Evolutionary conservation across 2,113 vertebrate genomes (phyloP), one percentile per base, ranked within the genome.

Genomic region (Pomatorhinus ruficollis): DNA sequence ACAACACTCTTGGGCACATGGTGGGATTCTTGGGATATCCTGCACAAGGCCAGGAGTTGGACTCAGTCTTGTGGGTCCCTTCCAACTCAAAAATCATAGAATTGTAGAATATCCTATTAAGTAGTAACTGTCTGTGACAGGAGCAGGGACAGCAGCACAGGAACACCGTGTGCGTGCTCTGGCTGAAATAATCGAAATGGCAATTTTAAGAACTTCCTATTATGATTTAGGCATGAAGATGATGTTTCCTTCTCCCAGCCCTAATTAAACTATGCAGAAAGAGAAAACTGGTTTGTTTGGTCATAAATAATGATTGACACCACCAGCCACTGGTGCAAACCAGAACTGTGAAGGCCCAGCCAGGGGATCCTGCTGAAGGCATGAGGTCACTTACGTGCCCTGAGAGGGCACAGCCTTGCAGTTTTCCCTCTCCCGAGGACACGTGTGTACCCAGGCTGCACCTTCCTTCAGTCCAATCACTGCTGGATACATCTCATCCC

Each of bases 381-480:
- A 7, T 0, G 8, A 27, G 19, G 25, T 50, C n/a, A 8, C 20
- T 21, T 28, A 4, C 0, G 0, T 5, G 15, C 25, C 37, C 49
- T 1, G 0, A 22, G 28, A 10, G 6, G 7, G 10, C 22, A 10
- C 6, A 53, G 75, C 23, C 10, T 15, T 25, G 40, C 31, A 6
- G 31, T 14, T 37, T 49, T 35, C 12, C 30, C 31, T 21, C 35
- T 64, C 31, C 40, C 0, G 0, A 1, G 11, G 16, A 27, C 8
- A 15, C 2, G 5, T 6, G 0, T 2, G 12, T 4, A 10, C 22
- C 18, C 5, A 40, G 20, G 57, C n/a, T 6, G 57, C 42, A n/a
- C 42, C n/a, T 68, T 12, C 5, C 1, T 9, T 64, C 33, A 6
- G 5, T 6, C 33, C 14, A 3, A 27, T 35, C 44, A 3, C 24